A percentile compares a stretch with the other conserved stretches of the same genome.
phyloP scores from a whole-genome alignment of 2,797 vertebrate genomes.

The Scleropages formosus region DNA sequence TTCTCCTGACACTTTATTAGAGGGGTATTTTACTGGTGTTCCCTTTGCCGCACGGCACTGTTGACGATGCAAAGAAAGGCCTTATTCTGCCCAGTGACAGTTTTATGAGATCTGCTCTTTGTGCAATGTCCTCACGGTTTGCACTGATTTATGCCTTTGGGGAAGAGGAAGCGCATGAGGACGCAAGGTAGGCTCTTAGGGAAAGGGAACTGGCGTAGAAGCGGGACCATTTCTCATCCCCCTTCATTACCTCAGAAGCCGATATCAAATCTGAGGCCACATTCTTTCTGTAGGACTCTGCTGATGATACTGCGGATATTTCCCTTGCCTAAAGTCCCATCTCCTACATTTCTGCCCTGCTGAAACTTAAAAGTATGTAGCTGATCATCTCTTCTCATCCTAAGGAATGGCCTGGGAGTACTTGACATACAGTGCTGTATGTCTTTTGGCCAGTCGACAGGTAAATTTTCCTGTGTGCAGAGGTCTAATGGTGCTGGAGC shows the following conservation, averaged over 20 bases:
- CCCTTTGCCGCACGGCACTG: constrained; percentile 16
- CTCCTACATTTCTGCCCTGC: neutral
- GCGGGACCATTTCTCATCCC: neutral
- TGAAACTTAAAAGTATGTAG: neutral
- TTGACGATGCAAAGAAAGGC: constrained; percentile 27
- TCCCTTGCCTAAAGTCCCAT: neutral
- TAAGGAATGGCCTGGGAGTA: neutral
- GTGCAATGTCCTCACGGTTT: constrained; percentile 34
- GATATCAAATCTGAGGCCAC: neutral
- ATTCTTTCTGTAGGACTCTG: neutral
- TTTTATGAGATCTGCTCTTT: constrained; percentile 39
- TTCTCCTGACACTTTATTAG: constrained; percentile 31
- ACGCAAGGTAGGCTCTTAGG: constrained; percentile 21
- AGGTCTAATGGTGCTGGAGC: no score
- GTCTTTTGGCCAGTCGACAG: no score
- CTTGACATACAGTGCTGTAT: no score
- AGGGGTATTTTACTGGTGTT: constrained; percentile 34
- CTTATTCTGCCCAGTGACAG: constrained; percentile 19
- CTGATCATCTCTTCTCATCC: neutral
- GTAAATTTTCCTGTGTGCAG: no score
- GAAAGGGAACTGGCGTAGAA: constrained; percentile 4
- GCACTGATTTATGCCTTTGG: constrained; percentile 35
- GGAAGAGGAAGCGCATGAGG: constrained; percentile 31
- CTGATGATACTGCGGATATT: neutral
- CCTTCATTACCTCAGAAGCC: neutral